Evolutionary conservation across 2,113 vertebrate genomes (phyloP), one percentile per base, ranked within the genome.

Genomic region (Gallinago jamesoni): DNA sequence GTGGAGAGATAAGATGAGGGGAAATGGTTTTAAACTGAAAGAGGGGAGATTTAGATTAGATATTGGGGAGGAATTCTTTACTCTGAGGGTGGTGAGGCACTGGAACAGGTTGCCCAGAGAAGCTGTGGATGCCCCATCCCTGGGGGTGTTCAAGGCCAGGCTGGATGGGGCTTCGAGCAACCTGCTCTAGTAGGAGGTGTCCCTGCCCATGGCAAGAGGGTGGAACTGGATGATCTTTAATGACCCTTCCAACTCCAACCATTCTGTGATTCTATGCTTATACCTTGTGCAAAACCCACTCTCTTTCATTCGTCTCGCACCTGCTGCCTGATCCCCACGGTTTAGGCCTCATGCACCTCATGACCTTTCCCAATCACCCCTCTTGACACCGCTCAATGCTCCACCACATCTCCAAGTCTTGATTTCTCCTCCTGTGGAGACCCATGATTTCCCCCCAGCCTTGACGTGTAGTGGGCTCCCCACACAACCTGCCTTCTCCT

Each of bases 201-300:
- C 59, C 59, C 59, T 37, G 59, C 23, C n/a, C n/a, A 17, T 2
- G 59, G 59, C n/a, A 25, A 23, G 59, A 11, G n/a, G 23, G 23
- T 4, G 23, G 15, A 37, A 12, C 23, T 16, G 2, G 23, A 27
- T 37, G n/a, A 27, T 25, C 23, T 62, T 62, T 62, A 37, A 37
- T 10, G 35, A 37, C 35, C 59, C 35, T 62, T 37, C 59, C 59
- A 62, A 62, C 10, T 3, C 24, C 5, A 39, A 39, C 24, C 35
- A 28, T 39, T 62, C 23, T 62, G 25, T 28, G 63, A 14, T n/a
- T 35, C 60, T 63, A 28, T 30, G 64, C 12, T n/a, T 35, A 47
- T 1, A 1, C 7, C 21, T 17, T 27, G 16, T 6, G 47, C 1
- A 1, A 52, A 27, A 72, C 25, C 10, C 1, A 1, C 16, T 57